Evolutionary conservation across 2,888 invertebrate species (phyloP).

Genomic region (Ganaspis brasiliensis): DNA sequence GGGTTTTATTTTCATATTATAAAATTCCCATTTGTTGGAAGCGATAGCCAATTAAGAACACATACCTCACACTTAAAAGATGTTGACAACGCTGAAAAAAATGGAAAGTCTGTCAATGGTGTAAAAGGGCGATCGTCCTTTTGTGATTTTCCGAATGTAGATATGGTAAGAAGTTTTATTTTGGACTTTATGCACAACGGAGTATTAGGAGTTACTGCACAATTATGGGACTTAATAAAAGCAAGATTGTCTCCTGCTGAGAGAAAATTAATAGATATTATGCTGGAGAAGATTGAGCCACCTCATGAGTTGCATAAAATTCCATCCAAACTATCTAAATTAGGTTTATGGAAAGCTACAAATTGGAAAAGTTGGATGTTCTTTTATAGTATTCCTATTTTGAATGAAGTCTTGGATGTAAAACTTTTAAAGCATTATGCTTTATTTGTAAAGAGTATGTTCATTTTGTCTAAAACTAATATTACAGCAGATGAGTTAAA

Average conservation of each 20-base stretch:
- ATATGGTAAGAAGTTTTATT: neutral
- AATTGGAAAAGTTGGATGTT: conserved; percentile 47
- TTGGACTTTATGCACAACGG: no score
- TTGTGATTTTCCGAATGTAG: neutral
- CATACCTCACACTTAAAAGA: conserved; percentile 5
- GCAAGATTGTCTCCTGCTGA: conserved; percentile 25
- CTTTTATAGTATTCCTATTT: conserved; percentile 38
- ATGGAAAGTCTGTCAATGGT: neutral
- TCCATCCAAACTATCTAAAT: conserved; percentile 21
- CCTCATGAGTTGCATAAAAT: conserved; percentile 43
- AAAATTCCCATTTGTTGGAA: conserved; percentile 1
- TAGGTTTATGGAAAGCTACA: conserved; percentile 40
- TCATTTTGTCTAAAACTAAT: no score
- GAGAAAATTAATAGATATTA: conserved; percentile 5
- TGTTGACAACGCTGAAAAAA: neutral
- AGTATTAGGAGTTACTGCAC: no score
- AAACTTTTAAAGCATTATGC: conserved; percentile 39
- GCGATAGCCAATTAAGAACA: neutral
- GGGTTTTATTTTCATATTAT: neutral
- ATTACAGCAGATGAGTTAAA: no score
- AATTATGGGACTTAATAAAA: no score
- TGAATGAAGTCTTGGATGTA: conserved; percentile 10
- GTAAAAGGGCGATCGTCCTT: neutral
- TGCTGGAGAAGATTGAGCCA: conserved; percentile 30
- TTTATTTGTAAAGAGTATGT: conserved; percentile 9